These are phyloP conservation scores for Alces alces DNA, from an alignment of 2,113 vertebrate genomes.

Conservation along the genomic window DNA sequence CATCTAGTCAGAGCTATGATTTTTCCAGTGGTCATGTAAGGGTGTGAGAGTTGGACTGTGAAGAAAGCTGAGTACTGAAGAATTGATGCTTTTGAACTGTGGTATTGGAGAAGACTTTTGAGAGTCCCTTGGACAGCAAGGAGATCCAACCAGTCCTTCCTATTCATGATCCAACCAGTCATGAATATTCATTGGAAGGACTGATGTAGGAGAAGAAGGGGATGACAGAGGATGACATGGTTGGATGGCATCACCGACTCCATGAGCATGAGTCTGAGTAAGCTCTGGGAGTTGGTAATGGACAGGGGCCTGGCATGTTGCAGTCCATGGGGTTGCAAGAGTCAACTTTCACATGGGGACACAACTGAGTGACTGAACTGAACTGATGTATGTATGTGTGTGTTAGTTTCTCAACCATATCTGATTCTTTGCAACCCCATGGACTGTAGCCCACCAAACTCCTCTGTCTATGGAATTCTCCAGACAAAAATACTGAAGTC, in stretches of 20 bases:
- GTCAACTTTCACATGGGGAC: background rate
- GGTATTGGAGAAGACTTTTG: background rate
- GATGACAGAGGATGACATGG: background rate
- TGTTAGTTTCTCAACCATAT: background rate
- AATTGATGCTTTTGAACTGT: background rate
- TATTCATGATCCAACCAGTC: too few relatives aligned
- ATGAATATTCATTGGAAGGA: background rate
- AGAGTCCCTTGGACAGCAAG: background rate
- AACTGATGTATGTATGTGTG: background rate
- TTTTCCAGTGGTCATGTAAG: background rate
- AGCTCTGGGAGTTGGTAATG: background rate
- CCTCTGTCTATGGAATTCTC: background rate
- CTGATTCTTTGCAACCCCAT: background rate
- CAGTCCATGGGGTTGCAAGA: background rate
- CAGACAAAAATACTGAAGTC: background rate
- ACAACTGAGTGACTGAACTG: background rate
- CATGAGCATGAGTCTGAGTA: background rate
- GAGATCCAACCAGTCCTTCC: background rate
- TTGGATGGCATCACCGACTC: background rate
- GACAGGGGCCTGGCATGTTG: background rate
- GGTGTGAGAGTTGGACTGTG: background rate
- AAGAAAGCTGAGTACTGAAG: fast-evolving
- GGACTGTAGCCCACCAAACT: background rate
- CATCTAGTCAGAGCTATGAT: background rate
- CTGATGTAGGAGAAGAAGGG: background rate